phyloP scores from a whole-genome alignment of 64 coral and sea anemone genomes.

The Catalaphyllia jardinei region DNA sequence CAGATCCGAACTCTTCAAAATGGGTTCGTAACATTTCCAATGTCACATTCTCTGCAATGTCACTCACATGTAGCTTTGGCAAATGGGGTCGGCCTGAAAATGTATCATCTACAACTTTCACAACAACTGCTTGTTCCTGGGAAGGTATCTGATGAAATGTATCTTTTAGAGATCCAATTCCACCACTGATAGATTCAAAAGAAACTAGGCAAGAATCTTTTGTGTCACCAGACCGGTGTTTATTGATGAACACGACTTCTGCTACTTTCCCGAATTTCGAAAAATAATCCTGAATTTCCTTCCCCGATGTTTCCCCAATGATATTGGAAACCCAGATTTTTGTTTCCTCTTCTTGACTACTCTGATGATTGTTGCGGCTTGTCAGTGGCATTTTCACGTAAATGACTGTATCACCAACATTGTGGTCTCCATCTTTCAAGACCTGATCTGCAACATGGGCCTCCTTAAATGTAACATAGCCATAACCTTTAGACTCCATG shows the following conservation, averaged over 20 bases:
- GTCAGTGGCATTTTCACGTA: neutral
- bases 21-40: neutral
- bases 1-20: neutral
- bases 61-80: neutral
- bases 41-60: neutral
- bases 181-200: neutral
- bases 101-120: neutral
- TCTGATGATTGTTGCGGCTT: neutral
- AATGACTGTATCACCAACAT: neutral
- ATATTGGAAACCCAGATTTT: neutral
- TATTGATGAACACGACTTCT: neutral
- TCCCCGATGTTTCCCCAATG: neutral
- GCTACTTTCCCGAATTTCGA: neutral
- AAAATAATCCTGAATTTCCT: neutral
- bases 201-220: neutral
- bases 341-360: neutral
- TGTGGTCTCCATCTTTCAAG: neutral
- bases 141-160: neutral
- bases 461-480: slow-evolving; percentile 6
- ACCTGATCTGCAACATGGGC: neutral
- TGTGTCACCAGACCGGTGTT: neutral
- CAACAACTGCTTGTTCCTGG: neutral
- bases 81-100: neutral
- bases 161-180: neutral
- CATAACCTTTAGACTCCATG: slow-evolving; percentile 3